Evolutionary conservation across 2,113 vertebrate species (phyloP).

Genomic region (Triplophysa siluroides): DNA sequence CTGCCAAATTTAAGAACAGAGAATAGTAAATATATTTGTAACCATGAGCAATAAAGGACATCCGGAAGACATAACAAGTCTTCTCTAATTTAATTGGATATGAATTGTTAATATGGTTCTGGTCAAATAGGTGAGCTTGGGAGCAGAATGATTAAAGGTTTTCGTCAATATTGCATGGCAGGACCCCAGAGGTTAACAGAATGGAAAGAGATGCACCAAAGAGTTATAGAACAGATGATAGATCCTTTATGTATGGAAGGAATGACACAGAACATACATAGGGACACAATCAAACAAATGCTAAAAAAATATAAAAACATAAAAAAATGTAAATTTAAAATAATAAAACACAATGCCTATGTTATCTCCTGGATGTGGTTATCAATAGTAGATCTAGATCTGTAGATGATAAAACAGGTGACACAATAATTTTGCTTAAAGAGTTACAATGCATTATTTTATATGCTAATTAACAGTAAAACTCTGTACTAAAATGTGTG

Average conservation of each 20-base stretch:
- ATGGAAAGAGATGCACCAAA: not conserved
- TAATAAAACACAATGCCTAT: not conserved
- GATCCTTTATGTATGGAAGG: not conserved
- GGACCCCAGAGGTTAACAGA: constrained; percentile 18
- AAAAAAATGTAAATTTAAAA: too few relatives aligned
- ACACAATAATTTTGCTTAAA: not conserved
- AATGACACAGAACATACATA: not conserved
- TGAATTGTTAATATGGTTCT: constrained; percentile 45
- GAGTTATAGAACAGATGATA: not conserved
- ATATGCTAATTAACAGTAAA: not conserved
- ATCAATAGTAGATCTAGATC: constrained; percentile 1
- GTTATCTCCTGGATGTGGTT: not conserved
- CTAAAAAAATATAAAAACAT: too few relatives aligned
- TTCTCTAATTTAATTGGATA: constrained; percentile 34
- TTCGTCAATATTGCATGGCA: constrained; percentile 38
- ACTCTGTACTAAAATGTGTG: not conserved
- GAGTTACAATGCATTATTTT: not conserved
- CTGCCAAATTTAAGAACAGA: constrained; percentile 31
- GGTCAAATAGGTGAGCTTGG: constrained; percentile 22
- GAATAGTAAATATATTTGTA: constrained; percentile 32
- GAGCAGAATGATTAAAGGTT: constrained; percentile 27
- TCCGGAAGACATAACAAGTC: constrained; percentile 22
- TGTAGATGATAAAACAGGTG: not conserved
- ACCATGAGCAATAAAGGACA: not conserved
- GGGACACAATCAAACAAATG: too few relatives aligned